These are phyloP conservation scores for Centruroides vittatus DNA, from an alignment of 1,140 invertebrate species.

Conservation along the genomic window DNA sequence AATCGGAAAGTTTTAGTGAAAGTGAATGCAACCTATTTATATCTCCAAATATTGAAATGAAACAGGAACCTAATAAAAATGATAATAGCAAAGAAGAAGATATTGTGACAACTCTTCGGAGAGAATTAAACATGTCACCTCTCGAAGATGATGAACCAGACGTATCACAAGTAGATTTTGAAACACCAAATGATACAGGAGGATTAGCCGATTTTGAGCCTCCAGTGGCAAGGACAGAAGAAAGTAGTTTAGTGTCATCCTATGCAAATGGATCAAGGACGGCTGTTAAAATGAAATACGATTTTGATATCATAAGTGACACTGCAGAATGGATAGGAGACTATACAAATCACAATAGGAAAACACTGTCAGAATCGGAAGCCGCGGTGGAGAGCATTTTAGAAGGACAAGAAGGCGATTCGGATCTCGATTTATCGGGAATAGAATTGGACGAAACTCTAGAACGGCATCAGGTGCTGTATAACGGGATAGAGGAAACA, in stretches of 20 bases:
- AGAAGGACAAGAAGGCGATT: background rate
- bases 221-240: constrained; percentile 10
- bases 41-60: background rate
- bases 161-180: constrained; percentile 14
- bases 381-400: constrained; percentile 14
- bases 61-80: background rate
- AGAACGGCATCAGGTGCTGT: background rate
- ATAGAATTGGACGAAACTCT: constrained; percentile 1
- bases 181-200: constrained; percentile 2
- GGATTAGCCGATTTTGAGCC: constrained; percentile 15
- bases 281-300: constrained; percentile 6
- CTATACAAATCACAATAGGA: background rate
- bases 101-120: constrained; percentile 18
- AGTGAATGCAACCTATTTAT: background rate
- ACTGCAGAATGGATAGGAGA: background rate
- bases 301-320: constrained; percentile 1
- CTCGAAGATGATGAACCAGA: constrained; percentile 18
- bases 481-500: background rate
- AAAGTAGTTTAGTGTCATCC: background rate
- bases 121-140: constrained; percentile 41
- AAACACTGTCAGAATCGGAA: constrained; percentile 10
- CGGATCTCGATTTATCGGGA: constrained; percentile 14
- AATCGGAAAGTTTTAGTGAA: background rate
- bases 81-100: constrained; percentile 7
- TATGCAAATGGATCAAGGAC: constrained; percentile 5